These are phyloP conservation scores for Antheraea pernyi DNA, from an alignment of 1,140 invertebrate species.

Conservation along the genomic window DNA sequence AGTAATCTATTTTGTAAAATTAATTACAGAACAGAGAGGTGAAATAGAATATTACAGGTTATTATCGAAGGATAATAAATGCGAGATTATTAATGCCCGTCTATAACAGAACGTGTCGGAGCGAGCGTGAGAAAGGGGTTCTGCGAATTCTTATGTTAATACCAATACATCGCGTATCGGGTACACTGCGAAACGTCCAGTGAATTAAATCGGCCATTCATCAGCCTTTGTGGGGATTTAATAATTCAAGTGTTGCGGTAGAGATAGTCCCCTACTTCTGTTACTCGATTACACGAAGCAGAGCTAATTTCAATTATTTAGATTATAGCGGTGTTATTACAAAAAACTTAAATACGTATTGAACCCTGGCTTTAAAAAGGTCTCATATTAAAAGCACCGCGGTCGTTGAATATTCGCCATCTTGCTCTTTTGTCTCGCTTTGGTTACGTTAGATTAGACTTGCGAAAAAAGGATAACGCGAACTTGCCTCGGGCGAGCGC, in stretches of 20 bases:
- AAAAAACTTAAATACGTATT: too few relatives aligned
- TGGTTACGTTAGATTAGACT: too few relatives aligned
- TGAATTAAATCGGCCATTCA: slow-evolving; percentile 57
- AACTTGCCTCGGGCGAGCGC: too few relatives aligned
- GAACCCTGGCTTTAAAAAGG: too few relatives aligned
- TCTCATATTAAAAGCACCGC: too few relatives aligned
- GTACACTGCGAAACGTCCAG: slow-evolving; percentile 51
- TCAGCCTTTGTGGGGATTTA: slow-evolving; percentile 48
- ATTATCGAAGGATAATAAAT: slow-evolving; percentile 8
- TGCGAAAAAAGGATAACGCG: too few relatives aligned
- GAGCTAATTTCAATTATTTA: neutral
- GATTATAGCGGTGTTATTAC: too few relatives aligned
- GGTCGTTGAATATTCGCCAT: too few relatives aligned
- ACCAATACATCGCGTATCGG: slow-evolving; percentile 53
- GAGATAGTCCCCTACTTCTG: slow-evolving; percentile 30
- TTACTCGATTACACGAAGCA: neutral
- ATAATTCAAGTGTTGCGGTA: slow-evolving; percentile 49
- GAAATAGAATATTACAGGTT: neutral
- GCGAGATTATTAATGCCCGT: slow-evolving; percentile 17
- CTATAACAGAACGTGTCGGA: slow-evolving; percentile 37
- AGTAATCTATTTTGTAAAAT: neutral
- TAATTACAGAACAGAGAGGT: neutral
- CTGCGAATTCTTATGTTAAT: slow-evolving; percentile 60
- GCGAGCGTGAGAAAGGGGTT: slow-evolving; percentile 51
- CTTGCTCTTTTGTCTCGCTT: too few relatives aligned